Base-by-base conservation (phyloP, 2,888 invertebrate species). In the Mythimna ferrago region DNA sequence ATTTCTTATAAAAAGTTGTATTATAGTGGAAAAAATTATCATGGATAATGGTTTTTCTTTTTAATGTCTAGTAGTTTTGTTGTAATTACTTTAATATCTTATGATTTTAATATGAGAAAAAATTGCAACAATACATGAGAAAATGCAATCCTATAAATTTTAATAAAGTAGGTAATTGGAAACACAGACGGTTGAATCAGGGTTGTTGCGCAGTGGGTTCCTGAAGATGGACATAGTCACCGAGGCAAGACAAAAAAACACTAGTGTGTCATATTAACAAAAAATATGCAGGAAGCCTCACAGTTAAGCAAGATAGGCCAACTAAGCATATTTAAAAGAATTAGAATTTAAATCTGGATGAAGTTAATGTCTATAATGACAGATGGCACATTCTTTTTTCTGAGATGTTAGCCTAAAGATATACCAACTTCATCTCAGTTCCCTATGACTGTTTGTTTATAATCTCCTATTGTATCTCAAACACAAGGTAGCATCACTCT, bases 1-100 rank as follows among this genome's bases (percentile, higher is more conserved):
- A 58, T 73, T 58, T 66, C 19, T 66, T 71, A 60, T 69, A 85
- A 77, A 78, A 85, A 77, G 35, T 58, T 35, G 56, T 48, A 66
- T 14, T 16, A 73, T 69, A 63, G 71, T 41, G n/a, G 60, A 14
- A 73, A 71, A 71, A 75, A 78, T 0, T 63, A 71, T 44, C 16
- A 58, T 60, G 35, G 19, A 3, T 51, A 56, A 38, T 58, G 10
- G 10, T 53, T 58, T 65, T 67, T 79, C 14, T 64, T 44, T 48
- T 53, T 60, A 26, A 26, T 21, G 41, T 51, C 11, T 26, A 44
- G 14, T 32, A 48, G 32, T 44, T 78, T 16, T 35, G 32, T 63
- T 75, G 11, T 51, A 19, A 66, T 9, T 48, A 21, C 1, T 53
- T 44, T 11, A 26, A n/a, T 38, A 19, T 54, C n/a, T 26, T 10